These are phyloP conservation scores for Gryllus bimaculatus DNA, from an alignment of 1,140 invertebrate genomes.

Conservation along the genomic window DNA sequence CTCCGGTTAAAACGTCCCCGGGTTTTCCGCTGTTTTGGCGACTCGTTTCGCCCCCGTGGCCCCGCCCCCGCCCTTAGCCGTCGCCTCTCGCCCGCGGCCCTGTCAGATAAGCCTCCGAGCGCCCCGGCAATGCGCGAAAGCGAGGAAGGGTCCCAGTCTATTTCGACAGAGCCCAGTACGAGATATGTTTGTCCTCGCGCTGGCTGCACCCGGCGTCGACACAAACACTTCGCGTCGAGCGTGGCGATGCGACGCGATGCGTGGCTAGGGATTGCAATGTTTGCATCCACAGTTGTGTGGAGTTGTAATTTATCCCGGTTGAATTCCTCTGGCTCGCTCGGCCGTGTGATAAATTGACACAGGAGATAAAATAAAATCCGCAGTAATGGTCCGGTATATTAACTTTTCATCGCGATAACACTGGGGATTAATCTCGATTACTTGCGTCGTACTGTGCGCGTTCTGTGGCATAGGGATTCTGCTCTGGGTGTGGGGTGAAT, in stretches of 20 bases:
- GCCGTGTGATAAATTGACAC: conserved; percentile 1
- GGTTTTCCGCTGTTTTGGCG: not conserved
- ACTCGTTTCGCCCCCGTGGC: not conserved
- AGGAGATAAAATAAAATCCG: not conserved
- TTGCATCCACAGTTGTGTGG: not conserved
- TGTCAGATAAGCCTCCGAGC: no score
- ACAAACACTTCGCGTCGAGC: not conserved
- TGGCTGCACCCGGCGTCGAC: not conserved
- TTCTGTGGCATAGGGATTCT: not conserved
- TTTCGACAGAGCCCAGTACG: not conserved
- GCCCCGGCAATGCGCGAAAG: no score
- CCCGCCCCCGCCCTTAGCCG: no score
- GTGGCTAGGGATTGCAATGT: not conserved
- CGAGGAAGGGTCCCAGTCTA: no score
- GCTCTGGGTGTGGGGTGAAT: not conserved
- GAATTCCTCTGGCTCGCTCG: not conserved
- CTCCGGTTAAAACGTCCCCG: not conserved
- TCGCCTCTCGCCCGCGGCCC: no score
- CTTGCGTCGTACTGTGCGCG: not conserved
- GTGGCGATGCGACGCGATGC: not conserved
- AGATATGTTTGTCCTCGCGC: not conserved
- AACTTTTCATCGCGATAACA: not conserved
- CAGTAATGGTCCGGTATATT: not conserved
- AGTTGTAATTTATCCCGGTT: not conserved
- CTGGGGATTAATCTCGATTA: not conserved